Percentiles rank a stretch among this genome's conserved stretches.
phyloP scores from a whole-genome alignment of 1,140 invertebrate genomes.

The Drosophila cardini region DNA sequence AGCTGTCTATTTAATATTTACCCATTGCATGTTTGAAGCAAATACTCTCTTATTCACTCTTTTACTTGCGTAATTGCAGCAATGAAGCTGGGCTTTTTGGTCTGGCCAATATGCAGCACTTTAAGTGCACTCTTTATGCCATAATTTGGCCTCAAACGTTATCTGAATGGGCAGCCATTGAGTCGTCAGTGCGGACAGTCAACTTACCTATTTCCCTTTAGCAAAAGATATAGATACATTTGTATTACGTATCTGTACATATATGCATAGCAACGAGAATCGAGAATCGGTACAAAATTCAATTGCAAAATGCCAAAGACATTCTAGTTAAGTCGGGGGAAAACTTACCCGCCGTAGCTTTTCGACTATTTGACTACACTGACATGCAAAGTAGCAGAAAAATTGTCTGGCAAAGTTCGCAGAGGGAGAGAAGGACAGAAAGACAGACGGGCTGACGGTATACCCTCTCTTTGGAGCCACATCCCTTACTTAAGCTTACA shows the following conservation, averaged over 20 bases:
- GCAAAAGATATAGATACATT: slow-evolving; percentile 21
- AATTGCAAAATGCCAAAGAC: slow-evolving; percentile 65
- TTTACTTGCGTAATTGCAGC: neutral
- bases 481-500: slow-evolving; percentile 12
- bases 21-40: neutral
- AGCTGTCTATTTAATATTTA: slow-evolving; percentile 64
- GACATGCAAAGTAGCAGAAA: slow-evolving; percentile 81
- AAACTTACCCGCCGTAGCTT: slow-evolving; percentile 60
- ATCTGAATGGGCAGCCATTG: slow-evolving; percentile 43
- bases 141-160: slow-evolving; percentile 55
- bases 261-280: slow-evolving; percentile 9
- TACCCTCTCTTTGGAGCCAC: neutral
- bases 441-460: slow-evolving; percentile 23
- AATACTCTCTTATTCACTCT: slow-evolving; percentile 3
- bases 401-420: slow-evolving; percentile 77
- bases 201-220: slow-evolving; percentile 7
- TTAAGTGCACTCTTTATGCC: slow-evolving; percentile 74
- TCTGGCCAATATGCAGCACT: slow-evolving; percentile 40
- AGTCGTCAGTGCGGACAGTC: neutral
- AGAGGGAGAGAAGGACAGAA: slow-evolving; percentile 37
- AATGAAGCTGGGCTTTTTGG: no score
- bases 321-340: slow-evolving; percentile 2
- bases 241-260: neutral
- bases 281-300: slow-evolving; percentile 54
- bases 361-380: slow-evolving; percentile 62